Base-by-base conservation (phyloP, 2,888 invertebrate genomes). In the Gryllus longicercus region DNA sequence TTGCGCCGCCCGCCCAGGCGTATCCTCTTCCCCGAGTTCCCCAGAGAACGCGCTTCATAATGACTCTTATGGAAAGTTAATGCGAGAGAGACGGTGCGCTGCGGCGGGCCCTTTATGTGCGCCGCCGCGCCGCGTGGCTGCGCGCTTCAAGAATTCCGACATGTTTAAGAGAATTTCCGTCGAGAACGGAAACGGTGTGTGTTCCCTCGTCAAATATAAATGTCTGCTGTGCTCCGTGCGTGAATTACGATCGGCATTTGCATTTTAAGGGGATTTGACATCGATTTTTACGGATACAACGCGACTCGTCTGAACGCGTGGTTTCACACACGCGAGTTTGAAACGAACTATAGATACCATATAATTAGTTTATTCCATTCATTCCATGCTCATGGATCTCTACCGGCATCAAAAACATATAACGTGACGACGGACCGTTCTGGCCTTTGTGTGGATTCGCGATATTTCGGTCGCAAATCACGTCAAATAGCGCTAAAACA, bases 61-160 rank as follows among this genome's bases (percentile, higher is more conserved):
- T 63, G 63, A 63, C 63, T 63, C 16, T 63, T 63, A 63, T 63
- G 63, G 63, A 18, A 63, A 63, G 63, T 63, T 63, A 63, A 63
- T 63, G 63, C 63, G 63, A n/a, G 63, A 63, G 63, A 14, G 63
- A 63, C 16, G 63, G n/a, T 14, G n/a, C 16, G 16, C 12, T 14
- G 4, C 63, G 63, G 16, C 4, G 63, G 2, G 63, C 12, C 63
- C 38, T 63, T 63, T 63, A 63, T n/a, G 63, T 14, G 0, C n/a
- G 16, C 63, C 38, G 38, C 38, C 38, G 38, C 8, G 8, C 38
- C 38, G 38, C 38, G 8, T 38, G 8, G 38, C 38, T 38, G 38
- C 38, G n/a, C 63, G n/a, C 63, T 63, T 63, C 63, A 63, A 63
- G 63, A 63, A 63, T 63, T 63, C n/a, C 63, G 63, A n/a, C n/a